Percentiles rank a stretch among this genome's conserved stretches.
These are phyloP conservation scores for Sarcophilus harrisii DNA, from an alignment of 2,797 vertebrate genomes.

Conservation along the genomic window DNA sequence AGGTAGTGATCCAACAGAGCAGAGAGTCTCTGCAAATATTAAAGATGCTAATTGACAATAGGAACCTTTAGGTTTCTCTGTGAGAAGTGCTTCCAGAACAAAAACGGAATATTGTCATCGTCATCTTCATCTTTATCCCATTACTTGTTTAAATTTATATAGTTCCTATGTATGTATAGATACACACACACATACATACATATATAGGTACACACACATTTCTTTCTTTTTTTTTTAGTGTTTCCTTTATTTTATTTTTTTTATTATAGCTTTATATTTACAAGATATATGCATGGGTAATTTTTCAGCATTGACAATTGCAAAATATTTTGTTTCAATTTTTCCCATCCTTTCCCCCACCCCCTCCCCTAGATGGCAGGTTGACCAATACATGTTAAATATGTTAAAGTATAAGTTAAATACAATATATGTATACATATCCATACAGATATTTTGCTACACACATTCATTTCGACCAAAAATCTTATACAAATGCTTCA, in stretches of 20 bases:
- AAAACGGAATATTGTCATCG: conserved; percentile 29
- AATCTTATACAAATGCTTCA: neutral
- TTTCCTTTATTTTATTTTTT: too few species aligned
- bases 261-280: too few species aligned
- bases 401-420: too few species aligned
- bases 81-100: conserved; percentile 16
- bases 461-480: neutral
- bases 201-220: neutral
- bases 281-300: too few species aligned
- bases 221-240: too few species aligned
- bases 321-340: too few species aligned
- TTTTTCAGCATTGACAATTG: too few species aligned
- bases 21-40: conserved; percentile 15
- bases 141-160: neutral
- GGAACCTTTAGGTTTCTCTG: neutral
- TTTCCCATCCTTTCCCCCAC: too few species aligned
- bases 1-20: neutral
- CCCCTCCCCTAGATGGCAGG: too few species aligned
- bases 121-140: neutral
- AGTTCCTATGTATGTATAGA: neutral
- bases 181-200: neutral
- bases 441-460: neutral
- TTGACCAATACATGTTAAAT: too few species aligned
- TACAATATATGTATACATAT: too few species aligned
- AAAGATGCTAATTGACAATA: neutral